These are phyloP conservation scores for Plestiodon gilberti DNA, from an alignment of 2,113 vertebrate genomes.

Conservation along the genomic window DNA sequence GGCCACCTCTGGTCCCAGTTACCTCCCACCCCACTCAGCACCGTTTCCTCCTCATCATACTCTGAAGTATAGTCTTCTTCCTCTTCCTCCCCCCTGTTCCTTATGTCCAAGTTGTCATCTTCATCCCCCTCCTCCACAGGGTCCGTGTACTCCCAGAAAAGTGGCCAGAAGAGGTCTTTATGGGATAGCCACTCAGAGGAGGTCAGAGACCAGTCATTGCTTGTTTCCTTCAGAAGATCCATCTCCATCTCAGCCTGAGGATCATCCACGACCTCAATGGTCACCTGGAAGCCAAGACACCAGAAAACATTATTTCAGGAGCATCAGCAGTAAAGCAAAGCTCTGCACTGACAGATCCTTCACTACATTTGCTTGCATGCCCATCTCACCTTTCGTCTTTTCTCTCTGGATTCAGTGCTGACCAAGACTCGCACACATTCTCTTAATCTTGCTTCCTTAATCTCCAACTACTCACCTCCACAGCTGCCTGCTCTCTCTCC, in stretches of 20 bases:
- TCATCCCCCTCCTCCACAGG: conserved; percentile 74
- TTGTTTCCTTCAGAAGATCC: conserved; percentile 84
- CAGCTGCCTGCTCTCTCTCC: background rate
- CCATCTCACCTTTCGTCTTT: background rate
- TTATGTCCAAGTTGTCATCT: conserved; percentile 46
- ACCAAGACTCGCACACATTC: background rate
- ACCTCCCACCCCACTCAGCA: conserved; percentile 81
- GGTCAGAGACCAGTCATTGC: conserved; percentile 80
- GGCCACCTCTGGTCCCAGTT: conserved; percentile 82
- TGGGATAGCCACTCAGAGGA: conserved; percentile 82
- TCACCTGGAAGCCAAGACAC: conserved; percentile 77
- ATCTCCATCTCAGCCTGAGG: conserved; percentile 88
- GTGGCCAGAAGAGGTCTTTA: conserved; percentile 90
- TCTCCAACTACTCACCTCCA: background rate
- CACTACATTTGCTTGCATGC: background rate
- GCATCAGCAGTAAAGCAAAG: background rate
- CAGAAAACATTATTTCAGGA: background rate
- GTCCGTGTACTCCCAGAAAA: conserved; percentile 89
- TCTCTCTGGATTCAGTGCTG: too few species aligned
- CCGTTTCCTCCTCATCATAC: conserved; percentile 84
- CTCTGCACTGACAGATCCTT: background rate
- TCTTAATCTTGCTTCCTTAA: background rate
- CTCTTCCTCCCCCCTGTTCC: conserved; percentile 58
- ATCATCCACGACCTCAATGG: conserved; percentile 88
- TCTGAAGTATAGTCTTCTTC: conserved; percentile 80